Conservation (phyloP, 2,797 vertebrate species). For the Anas georgica region DNA sequence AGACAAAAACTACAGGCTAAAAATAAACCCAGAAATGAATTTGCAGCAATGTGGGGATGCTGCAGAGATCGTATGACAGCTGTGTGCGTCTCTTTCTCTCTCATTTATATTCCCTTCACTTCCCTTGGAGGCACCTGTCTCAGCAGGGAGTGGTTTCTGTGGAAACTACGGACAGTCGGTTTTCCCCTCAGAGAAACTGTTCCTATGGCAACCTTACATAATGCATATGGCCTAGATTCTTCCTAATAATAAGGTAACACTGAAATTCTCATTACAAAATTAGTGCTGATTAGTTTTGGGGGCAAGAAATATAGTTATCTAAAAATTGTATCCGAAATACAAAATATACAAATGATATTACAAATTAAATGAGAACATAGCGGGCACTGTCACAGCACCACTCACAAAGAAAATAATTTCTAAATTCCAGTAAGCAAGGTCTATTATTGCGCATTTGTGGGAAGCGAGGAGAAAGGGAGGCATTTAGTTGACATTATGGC, state of each 20-base stretch:
- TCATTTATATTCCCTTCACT: constrained; percentile 60
- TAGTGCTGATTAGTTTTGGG: background rate
- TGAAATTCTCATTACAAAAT: constrained; percentile 34
- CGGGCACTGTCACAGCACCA: background rate
- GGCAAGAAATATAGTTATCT: background rate
- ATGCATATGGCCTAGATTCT: constrained; percentile 63
- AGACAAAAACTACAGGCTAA: background rate
- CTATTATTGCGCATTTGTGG: background rate
- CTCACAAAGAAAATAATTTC: constrained; percentile 2
- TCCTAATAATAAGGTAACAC: constrained; percentile 20
- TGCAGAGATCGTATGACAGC: constrained; percentile 50
- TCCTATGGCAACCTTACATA: constrained; percentile 72
- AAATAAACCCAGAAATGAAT: background rate
- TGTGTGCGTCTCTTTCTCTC: background rate
- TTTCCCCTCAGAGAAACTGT: constrained; percentile 65
- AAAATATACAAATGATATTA: background rate
- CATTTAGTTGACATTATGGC: background rate
- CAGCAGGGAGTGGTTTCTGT: constrained; percentile 75
- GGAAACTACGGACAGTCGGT: constrained; percentile 66
- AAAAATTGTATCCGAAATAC: background rate
- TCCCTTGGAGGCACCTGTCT: constrained; percentile 74
- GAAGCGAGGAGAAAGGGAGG: background rate
- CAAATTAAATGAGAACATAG: background rate
- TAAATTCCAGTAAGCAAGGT: constrained; percentile 16
- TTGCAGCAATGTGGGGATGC: constrained; percentile 17